These are phyloP conservation scores for Daktulosphaira vitifoliae DNA, from an alignment of 1,140 invertebrate species.

Conservation along the genomic window DNA sequence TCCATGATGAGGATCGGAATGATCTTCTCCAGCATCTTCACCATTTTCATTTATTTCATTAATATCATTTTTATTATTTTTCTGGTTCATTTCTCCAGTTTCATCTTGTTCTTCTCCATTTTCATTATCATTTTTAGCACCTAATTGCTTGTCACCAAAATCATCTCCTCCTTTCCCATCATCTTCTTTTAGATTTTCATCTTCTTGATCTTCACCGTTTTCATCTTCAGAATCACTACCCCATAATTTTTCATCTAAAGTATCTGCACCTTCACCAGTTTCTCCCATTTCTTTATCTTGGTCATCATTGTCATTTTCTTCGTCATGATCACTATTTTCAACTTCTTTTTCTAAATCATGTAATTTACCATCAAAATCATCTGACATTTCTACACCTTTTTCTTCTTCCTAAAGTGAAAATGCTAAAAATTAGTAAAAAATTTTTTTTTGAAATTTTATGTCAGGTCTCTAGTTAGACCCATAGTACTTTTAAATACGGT, in stretches of 20 bases:
- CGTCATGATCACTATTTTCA: slow-evolving; percentile 53
- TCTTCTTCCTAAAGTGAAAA: slow-evolving; percentile 62
- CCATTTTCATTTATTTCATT: slow-evolving; percentile 74
- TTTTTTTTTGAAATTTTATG: no score
- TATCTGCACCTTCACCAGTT: slow-evolving; percentile 70
- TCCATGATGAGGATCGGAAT: slow-evolving; percentile 77
- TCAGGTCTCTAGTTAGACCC: no score
- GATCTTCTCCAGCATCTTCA: slow-evolving; percentile 67
- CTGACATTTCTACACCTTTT: slow-evolving; percentile 87
- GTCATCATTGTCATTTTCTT: slow-evolving; percentile 63
- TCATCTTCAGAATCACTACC: slow-evolving; percentile 70
- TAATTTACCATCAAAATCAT: slow-evolving; percentile 78
- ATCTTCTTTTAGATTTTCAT: slow-evolving; percentile 47
- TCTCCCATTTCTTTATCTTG: slow-evolving; percentile 94
- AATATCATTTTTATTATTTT: slow-evolving; percentile 58
- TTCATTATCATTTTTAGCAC: slow-evolving; percentile 51
- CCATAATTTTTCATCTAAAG: slow-evolving; percentile 63
- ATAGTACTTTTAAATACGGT: no score
- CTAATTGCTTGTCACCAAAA: slow-evolving; percentile 48
- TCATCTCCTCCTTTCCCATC: slow-evolving; percentile 46
- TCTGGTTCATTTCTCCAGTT: slow-evolving; percentile 46
- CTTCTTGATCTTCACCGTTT: slow-evolving; percentile 51
- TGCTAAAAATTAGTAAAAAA: no score
- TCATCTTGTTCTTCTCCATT: slow-evolving; percentile 48
- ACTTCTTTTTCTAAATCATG: slow-evolving; percentile 68